These are phyloP conservation scores for Hestina assimilis DNA, from an alignment of 1,140 invertebrate genomes.

Conservation along the genomic window DNA sequence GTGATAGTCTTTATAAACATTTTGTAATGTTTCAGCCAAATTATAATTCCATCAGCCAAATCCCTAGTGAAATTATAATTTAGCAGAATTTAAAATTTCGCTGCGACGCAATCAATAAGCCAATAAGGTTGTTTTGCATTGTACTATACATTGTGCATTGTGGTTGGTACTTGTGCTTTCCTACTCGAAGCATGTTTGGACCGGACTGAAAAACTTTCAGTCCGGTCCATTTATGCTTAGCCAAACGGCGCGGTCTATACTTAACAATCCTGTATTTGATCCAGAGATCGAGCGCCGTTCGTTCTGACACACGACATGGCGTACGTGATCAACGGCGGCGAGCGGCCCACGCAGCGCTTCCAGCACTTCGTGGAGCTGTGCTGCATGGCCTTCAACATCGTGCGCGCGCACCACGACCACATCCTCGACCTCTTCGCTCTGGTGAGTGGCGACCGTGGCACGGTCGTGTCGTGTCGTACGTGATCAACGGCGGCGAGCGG, in stretches of 20 bases:
- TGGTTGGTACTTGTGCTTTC: too few relatives aligned
- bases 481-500: constrained; percentile 98
- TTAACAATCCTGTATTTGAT: not conserved
- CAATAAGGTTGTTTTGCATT: too few relatives aligned
- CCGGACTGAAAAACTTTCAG: too few relatives aligned
- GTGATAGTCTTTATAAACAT: too few relatives aligned
- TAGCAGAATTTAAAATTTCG: too few relatives aligned
- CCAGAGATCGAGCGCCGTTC: constrained; percentile 97
- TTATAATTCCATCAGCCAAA: too few relatives aligned
- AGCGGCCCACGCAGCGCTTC: constrained; percentile 94
- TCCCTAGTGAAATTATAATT: too few relatives aligned
- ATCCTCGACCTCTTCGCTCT: constrained; percentile 96
- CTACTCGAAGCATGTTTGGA: too few relatives aligned
- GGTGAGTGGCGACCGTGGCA: constrained; percentile 83
- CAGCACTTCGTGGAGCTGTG: constrained; percentile 99
- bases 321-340: constrained; percentile 98
- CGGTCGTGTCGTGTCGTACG: constrained; percentile 97
- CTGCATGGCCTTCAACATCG: constrained; percentile 97
- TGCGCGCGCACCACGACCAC: constrained; percentile 95
- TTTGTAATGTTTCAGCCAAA: too few relatives aligned
- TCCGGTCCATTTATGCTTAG: too few relatives aligned
- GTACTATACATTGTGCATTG: too few relatives aligned
- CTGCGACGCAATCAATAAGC: too few relatives aligned
- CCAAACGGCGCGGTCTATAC: not conserved
- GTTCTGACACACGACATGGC: constrained; percentile 99